A percentile compares a stretch with the other conserved stretches of the same genome.
phyloP scores from a whole-genome alignment of 2,797 vertebrate species.

The Microctenopoma lineatum region DNA sequence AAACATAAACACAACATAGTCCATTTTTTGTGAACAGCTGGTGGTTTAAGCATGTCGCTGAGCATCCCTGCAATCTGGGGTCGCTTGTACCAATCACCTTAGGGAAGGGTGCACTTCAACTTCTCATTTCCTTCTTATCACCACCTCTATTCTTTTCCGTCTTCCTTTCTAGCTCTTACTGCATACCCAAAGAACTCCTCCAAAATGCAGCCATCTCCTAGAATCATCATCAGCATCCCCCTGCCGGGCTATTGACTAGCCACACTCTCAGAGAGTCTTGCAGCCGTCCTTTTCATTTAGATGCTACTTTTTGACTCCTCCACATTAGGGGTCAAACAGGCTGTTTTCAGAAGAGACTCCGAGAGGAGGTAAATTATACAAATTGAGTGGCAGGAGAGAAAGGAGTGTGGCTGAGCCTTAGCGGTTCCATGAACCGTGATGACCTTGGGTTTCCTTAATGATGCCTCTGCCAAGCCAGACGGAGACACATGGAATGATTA shows the following conservation, averaged over 20 bases:
- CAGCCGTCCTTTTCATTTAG: slow-evolving; percentile 65
- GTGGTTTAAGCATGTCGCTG: slow-evolving; percentile 6
- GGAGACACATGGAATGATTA: slow-evolving; percentile 70
- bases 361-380: slow-evolving; percentile 73
- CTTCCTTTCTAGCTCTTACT: slow-evolving; percentile 23
- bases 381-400: slow-evolving; percentile 75
- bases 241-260: slow-evolving; percentile 61
- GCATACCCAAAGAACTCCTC: slow-evolving; percentile 64
- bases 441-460: slow-evolving; percentile 77
- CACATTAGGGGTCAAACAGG: slow-evolving; percentile 63
- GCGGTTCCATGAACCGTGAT: slow-evolving; percentile 62
- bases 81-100: slow-evolving; percentile 64
- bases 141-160: slow-evolving; percentile 10
- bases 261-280: slow-evolving; percentile 53
- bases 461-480: slow-evolving; percentile 73
- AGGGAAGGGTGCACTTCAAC: slow-evolving; percentile 59
- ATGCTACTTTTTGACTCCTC: slow-evolving; percentile 67
- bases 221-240: slow-evolving; percentile 67
- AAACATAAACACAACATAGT: slow-evolving; percentile 54
- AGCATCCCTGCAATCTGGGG: slow-evolving; percentile 57
- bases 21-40: slow-evolving; percentile 27
- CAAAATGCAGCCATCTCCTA: slow-evolving; percentile 58
- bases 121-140: slow-evolving; percentile 62
- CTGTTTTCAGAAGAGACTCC: slow-evolving; percentile 52
- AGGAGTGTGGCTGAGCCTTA: slow-evolving; percentile 47